These are phyloP conservation scores for Aphodius sticticus DNA, from an alignment of 2,888 invertebrate genomes.

Conservation along the genomic window DNA sequence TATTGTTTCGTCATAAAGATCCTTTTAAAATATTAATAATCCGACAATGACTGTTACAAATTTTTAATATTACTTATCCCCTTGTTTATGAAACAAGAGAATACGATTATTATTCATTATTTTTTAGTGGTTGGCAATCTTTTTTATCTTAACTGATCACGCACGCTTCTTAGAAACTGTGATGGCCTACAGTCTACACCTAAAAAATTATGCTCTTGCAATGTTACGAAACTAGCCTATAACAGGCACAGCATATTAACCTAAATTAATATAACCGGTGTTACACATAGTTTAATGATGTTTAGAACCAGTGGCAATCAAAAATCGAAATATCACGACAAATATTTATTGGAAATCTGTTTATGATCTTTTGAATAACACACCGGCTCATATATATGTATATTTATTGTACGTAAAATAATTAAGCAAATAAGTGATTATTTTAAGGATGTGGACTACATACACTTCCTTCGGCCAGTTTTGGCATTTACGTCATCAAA, in stretches of 20 bases:
- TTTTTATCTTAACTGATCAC: not conserved
- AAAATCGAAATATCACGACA: not conserved
- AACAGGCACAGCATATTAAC: not conserved
- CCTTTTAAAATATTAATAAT: not conserved
- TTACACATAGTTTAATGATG: constrained; percentile 4
- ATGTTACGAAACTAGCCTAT: not conserved
- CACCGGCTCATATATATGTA: not conserved
- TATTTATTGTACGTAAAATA: not conserved
- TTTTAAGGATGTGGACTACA: not conserved
- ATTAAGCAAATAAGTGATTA: not conserved
- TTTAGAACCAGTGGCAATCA: not conserved
- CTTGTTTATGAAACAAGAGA: not conserved
- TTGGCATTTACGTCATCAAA: no score
- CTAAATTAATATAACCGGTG: not conserved
- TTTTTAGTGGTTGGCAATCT: not conserved
- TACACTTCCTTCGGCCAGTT: no score
- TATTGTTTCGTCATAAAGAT: not conserved
- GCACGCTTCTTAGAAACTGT: not conserved
- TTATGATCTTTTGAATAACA: not conserved
- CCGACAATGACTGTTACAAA: not conserved
- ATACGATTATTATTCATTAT: not conserved
- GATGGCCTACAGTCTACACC: not conserved
- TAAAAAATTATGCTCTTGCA: not conserved
- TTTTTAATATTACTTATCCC: not conserved
- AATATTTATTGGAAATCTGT: not conserved